These are phyloP conservation scores for Ochropleura plecta DNA, from an alignment of 2,888 invertebrate species.

Conservation along the genomic window DNA sequence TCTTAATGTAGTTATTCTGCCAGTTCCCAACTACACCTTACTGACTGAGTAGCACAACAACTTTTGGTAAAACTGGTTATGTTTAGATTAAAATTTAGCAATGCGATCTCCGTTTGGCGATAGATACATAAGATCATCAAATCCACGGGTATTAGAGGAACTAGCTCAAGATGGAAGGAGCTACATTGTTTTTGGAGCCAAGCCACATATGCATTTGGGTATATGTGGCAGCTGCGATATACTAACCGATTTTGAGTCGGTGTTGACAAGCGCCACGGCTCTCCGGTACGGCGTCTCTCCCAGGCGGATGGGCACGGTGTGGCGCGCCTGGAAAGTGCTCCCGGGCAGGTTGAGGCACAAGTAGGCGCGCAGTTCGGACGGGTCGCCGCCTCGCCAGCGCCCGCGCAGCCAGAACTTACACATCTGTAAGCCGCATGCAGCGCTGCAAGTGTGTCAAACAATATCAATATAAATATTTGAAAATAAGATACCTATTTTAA, in stretches of 20 bases:
- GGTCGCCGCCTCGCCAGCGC: constrained; percentile 80
- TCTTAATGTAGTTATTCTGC: not conserved
- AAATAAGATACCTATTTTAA: not conserved
- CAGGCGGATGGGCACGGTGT: constrained; percentile 73
- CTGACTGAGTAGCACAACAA: not conserved
- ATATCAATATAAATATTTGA: not conserved
- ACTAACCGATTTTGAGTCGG: constrained; percentile 71
- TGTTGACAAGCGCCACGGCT: constrained; percentile 72
- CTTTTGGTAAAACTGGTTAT: not conserved
- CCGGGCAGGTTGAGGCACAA: constrained; percentile 74
- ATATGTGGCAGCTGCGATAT: not conserved
- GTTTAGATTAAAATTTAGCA: not conserved
- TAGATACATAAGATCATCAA: not conserved
- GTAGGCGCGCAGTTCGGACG: constrained; percentile 72
- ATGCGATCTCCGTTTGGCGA: not conserved
- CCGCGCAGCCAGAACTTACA: constrained; percentile 77
- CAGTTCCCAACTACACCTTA: not conserved
- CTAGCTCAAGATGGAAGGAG: not conserved
- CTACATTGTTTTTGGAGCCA: too few relatives aligned
- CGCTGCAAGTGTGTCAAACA: not conserved
- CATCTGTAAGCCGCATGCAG: constrained; percentile 75
- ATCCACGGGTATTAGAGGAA: not conserved
- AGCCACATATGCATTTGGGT: too few relatives aligned
- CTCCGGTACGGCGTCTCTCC: constrained; percentile 70
- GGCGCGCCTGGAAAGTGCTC: constrained; percentile 35